These are phyloP conservation scores for Leptodactylus fallax DNA, from an alignment of 2,797 vertebrate genomes.

Conservation along the genomic window DNA sequence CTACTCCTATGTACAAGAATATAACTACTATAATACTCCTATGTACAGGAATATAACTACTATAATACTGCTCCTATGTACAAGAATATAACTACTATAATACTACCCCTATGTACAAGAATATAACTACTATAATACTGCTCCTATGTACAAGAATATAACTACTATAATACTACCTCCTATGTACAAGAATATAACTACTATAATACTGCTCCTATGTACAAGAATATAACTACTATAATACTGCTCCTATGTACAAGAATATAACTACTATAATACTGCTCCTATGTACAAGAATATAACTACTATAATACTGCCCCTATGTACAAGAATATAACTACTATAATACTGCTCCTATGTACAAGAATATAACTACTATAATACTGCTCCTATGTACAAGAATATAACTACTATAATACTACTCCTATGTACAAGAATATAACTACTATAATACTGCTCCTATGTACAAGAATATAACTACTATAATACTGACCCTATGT, in stretches of 20 bases:
- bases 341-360: constrained; percentile 6
- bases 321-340: too few relatives aligned
- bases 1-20: too few relatives aligned
- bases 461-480: constrained; percentile 4
- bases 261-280: constrained; percentile 6
- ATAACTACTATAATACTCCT: constrained; percentile 6
- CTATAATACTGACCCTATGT: not conserved
- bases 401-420: constrained; percentile 6
- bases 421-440: not conserved
- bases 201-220: constrained; percentile 6
- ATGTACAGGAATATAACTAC: too few relatives aligned
- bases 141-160: too few relatives aligned
- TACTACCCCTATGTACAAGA: too few relatives aligned
- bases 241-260: too few relatives aligned
- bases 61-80: constrained; percentile 5
- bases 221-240: too few relatives aligned
- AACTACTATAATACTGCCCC: constrained; percentile 7
- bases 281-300: too few relatives aligned
- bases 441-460: not conserved
- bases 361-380: too few relatives aligned
- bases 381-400: too few relatives aligned
- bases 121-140: constrained; percentile 6
- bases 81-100: constrained; percentile 2
- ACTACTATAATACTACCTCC: constrained; percentile 2
- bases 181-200: too few relatives aligned